phyloP scores from a whole-genome alignment of 2,797 vertebrate genomes.

The Prunella strophiata region DNA sequence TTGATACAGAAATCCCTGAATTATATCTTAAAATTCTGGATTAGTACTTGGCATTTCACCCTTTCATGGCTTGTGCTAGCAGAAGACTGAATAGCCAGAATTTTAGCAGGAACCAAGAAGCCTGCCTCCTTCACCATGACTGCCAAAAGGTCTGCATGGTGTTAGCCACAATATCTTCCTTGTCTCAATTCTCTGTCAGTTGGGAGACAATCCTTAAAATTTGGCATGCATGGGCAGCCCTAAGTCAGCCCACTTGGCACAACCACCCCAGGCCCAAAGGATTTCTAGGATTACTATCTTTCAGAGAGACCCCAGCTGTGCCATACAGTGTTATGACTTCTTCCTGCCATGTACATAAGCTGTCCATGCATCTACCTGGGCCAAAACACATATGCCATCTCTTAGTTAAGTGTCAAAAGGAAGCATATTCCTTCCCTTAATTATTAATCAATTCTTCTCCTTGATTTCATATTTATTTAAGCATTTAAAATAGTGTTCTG shows the following conservation, averaged over 20 bases:
- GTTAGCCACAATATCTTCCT: constrained; percentile 5
- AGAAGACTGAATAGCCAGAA: background rate
- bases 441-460: background rate
- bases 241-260: constrained; percentile 47
- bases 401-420: background rate
- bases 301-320: constrained; percentile 39
- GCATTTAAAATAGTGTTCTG: background rate
- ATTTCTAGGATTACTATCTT: constrained; percentile 35
- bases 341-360: background rate
- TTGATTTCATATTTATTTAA: background rate
- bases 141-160: constrained; percentile 15
- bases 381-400: background rate
- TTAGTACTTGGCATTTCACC: constrained; percentile 8
- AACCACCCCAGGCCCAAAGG: constrained; percentile 26
- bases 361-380: background rate
- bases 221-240: constrained; percentile 9
- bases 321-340: background rate
- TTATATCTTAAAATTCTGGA: constrained; percentile 30
- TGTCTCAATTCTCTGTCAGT: background rate
- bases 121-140: background rate
- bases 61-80: background rate
- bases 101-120: constrained; percentile 11
- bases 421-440: background rate
- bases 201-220: constrained; percentile 33
- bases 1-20: constrained; percentile 41